Conservation (phyloP, 2,797 vertebrate genomes). For the Coluber constrictor region DNA sequence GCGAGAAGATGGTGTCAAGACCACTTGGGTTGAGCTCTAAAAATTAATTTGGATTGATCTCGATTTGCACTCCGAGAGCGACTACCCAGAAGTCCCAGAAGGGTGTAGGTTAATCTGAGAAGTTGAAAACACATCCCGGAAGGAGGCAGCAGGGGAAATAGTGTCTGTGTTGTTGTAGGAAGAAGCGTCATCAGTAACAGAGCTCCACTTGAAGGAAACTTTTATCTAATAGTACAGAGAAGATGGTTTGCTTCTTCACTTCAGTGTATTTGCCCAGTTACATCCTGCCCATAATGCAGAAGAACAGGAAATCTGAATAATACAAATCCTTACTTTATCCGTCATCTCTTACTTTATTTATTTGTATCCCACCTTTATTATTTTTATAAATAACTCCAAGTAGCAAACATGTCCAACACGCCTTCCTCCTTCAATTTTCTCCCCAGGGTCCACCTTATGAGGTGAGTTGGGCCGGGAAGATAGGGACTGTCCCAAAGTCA, state of each 20-base stretch:
- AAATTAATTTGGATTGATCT: background rate
- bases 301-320: background rate
- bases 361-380: too few relatives aligned
- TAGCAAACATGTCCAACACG: too few relatives aligned
- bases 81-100: background rate
- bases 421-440: too few relatives aligned
- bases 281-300: background rate
- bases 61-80: background rate
- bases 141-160: background rate
- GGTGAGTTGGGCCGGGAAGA: too few relatives aligned
- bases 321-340: background rate
- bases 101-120: background rate
- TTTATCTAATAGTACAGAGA: background rate
- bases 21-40: background rate
- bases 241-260: background rate
- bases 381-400: too few relatives aligned
- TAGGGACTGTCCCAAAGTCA: too few relatives aligned
- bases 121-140: background rate
- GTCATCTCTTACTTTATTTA: background rate
- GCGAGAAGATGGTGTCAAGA: background rate
- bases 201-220: background rate
- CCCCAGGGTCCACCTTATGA: too few relatives aligned
- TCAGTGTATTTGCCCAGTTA: too few relatives aligned
- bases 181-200: background rate
- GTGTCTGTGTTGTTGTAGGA: background rate